Base-by-base conservation (phyloP, 2,888 invertebrate genomes). In the Adineta ricciae region DNA sequence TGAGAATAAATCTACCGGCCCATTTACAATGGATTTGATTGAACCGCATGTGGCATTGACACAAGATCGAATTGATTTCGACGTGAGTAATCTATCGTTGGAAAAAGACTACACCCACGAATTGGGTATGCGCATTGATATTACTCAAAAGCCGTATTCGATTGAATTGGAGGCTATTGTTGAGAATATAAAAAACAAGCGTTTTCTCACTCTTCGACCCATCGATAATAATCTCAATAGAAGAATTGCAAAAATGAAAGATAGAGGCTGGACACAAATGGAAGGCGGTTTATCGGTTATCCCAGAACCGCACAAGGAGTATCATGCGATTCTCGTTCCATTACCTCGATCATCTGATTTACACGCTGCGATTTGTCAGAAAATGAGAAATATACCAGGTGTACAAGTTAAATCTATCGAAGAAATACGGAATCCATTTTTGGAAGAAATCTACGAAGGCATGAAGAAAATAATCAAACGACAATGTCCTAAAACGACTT, bases 51-150 rank as follows among this genome's bases (percentile, higher is more conserved):
- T 73, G 0, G 73, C 38, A 36, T 36, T 73, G 4, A 73, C 73
- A 24, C 73, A 73, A 21, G 73, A 73, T 73, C 73, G 73, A 7
- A 73, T 73, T 73, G 73, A 73, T 73, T 73, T 73, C 1, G 73
- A 73, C 38, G 73, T 73, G 5, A 73, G 24, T 38, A 73, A 73
- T 73, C 24, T 73, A 38, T 38, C 46, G 46, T 46, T 46, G 46
- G 46, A 46, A 46, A 46, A 46, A 46, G 46, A 46, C 11, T 46
- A 46, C 11, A 46, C 46, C 5, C 46, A 46, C 11, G 73, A 73
- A 38, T 2, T 73, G 7, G 73, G 73, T 8, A 36, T 38, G 38
- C 73, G 73, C 21, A 73, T 73, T 38, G 9, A 73, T 24, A 36
- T 73, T 73, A 5, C 16, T 4, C 36, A 19, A 73, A 38, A 38